Base-by-base conservation (phyloP, 2,797 vertebrate genomes). In the Dryobates pubescens region DNA sequence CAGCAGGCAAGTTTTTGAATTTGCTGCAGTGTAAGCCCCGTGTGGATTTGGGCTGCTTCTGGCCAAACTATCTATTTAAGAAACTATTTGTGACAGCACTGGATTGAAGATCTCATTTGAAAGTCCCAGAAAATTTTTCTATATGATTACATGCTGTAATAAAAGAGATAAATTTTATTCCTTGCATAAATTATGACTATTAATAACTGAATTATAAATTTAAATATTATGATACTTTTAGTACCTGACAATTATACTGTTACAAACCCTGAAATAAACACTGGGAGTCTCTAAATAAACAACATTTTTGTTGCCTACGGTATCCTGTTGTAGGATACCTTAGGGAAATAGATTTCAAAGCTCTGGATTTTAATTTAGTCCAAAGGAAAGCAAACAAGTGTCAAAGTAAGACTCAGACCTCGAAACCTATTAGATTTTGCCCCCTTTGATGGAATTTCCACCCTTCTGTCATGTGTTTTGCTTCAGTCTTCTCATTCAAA, bases 241-340 rank as follows among this genome's bases (percentile, higher is more conserved):
- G 80, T 89, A 85, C 69, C 67, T 93, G 83, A 85, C 78, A 91
- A 90, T 95, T 92, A 87, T 2, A 63, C 69, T 78, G 49, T 90
- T 75, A 90, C 43, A 81, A 94, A 92, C 82, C 90, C 79, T 83
- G 79, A 89, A 93, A 90, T 92, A 90, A 95, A 85, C 79, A 81
- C 56, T 34, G 36, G n/a, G 83, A 92, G 15, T 29, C 27, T 70
- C 76, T 89, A 87, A 90, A 88, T 88, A 94, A 96, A 90, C 63
- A 94, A 69, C 4, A 1, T 45, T 27, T 67, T 47, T 84, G 45
- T 71, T 38, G 24, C 32, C 70, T 90, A 23, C 87, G 38, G 38
- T 38, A 38, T 89, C 78, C 20, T 0, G 0, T 73, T 70, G 38
- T 19, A 89, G 49, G 34, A 68, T n/a, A 89, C 27, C n/a, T 69